Conservation (phyloP, 2,888 invertebrate species). For the Leptothorax acervorum region DNA sequence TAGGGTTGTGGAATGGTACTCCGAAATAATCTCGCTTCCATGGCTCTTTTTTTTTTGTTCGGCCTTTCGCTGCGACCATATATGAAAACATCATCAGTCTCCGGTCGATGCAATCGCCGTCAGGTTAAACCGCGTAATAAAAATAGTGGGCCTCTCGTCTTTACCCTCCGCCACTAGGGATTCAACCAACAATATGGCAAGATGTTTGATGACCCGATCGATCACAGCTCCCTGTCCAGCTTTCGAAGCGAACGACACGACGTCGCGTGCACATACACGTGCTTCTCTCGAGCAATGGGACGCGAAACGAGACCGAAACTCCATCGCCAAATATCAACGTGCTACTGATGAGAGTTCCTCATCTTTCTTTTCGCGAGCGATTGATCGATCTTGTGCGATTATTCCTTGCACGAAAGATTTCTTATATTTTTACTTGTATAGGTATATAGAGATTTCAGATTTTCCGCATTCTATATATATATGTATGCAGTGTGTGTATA, state of each 20-base stretch:
- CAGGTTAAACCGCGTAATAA: constrained; percentile 74
- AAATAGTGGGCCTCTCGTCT: constrained; percentile 60
- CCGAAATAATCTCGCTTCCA: constrained; percentile 46
- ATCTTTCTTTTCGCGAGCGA: neutral
- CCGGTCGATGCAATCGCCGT: constrained; percentile 70
- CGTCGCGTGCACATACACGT: constrained; percentile 28
- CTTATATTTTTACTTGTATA: neutral
- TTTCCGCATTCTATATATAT: neutral
- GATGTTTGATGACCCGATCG: constrained; percentile 78
- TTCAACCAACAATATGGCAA: constrained; percentile 75
- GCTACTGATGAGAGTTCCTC: constrained; percentile 21
- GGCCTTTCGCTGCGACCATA: constrained; percentile 17
- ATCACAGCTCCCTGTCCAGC: constrained; percentile 71
- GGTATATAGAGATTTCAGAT: neutral
- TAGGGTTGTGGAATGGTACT: constrained; percentile 7
- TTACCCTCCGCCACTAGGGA: constrained; percentile 54
- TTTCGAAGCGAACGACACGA: constrained; percentile 57
- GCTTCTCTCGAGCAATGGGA: constrained; percentile 15
- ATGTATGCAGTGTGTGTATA: no score
- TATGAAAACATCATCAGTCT: constrained; percentile 68
- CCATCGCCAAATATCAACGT: constrained; percentile 36
- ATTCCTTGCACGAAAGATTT: neutral
- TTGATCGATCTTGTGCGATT: constrained; percentile 9
- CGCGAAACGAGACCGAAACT: constrained; percentile 37
- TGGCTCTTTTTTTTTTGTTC: constrained; percentile 30